Conservation (phyloP, 2,888 invertebrate species). For the Sphecodes monilicornis region DNA sequence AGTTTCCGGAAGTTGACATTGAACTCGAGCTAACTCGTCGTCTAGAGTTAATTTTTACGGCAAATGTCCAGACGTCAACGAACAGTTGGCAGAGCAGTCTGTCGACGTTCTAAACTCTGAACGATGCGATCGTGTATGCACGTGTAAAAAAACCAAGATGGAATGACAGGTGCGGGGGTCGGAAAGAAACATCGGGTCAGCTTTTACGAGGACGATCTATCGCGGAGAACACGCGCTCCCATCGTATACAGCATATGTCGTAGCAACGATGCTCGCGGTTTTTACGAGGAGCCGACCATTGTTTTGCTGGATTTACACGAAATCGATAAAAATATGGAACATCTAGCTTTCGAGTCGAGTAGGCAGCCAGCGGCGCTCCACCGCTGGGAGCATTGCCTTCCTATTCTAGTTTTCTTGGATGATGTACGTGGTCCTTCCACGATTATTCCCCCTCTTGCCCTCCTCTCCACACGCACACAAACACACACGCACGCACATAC, state of each 20-base stretch:
- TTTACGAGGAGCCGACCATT: slow-evolving; percentile 67
- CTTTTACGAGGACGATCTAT: slow-evolving; percentile 60
- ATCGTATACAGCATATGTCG: slow-evolving; percentile 55
- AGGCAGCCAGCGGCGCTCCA: slow-evolving; percentile 64
- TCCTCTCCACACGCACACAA: not conserved
- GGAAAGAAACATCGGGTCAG: slow-evolving; percentile 40
- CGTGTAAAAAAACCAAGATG: not conserved
- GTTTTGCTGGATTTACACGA: slow-evolving; percentile 79
- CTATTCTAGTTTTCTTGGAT: slow-evolving; percentile 67
- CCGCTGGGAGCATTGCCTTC: slow-evolving; percentile 54
- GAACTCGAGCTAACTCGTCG: too few relatives aligned
- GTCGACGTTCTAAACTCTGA: not conserved
- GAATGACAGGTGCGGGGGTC: not conserved
- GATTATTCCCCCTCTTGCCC: slow-evolving; percentile 35
- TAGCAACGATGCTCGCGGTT: slow-evolving; percentile 62
- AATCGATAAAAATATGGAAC: slow-evolving; percentile 82
- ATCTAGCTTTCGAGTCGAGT: slow-evolving; percentile 67
- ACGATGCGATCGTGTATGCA: not conserved
- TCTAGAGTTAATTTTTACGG: not conserved
- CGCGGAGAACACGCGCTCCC: slow-evolving; percentile 34
- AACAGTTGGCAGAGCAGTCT: not conserved
- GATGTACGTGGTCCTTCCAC: slow-evolving; percentile 62
- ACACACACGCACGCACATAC: not conserved
- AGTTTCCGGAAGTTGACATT: too few relatives aligned
- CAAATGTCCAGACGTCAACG: not conserved